Base-by-base conservation (phyloP, 1,140 invertebrate genomes). In the Calephelis nemesis region DNA sequence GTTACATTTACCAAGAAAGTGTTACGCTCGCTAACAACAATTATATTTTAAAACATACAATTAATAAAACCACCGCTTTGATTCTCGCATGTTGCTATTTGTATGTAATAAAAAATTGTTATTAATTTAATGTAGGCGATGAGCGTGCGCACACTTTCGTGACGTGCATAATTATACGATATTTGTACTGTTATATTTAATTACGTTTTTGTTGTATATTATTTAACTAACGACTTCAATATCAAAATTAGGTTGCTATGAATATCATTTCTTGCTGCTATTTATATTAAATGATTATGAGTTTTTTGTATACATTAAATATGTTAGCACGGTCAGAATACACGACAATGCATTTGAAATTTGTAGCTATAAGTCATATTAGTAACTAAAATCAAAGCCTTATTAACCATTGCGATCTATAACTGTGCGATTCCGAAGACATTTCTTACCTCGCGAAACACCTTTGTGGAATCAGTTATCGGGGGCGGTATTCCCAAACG, bases 111-210 rank as follows among this genome's bases (percentile, higher is more conserved):
- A 60, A 60, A 60, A 60, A 40, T 60, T 7, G 49, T 50, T 60
- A 60, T 60, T 60, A 60, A 60, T 60, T 39, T 60, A 60, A 60
- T 60, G 54, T 60, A n/a, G 54, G 12, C 52, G 52, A 58, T 40
- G 42, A 45, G 54, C 54, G 54, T 60, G 54, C 54, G 54, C 54
- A 30, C 54, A 39, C 19, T 60, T 12, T 60, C 54, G 54, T 60
- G 54, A 60, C 54, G 30, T 40, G 12, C 30, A 60, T 60, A 60
- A 60, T 60, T 60, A 60, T 39, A 60, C 30, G 54, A 60, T 60
- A 40, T 60, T 60, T 60, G 54, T 60, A 60, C 54, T 60, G 54
- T 60, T 60, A 60, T 40, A 60, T 60, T 60, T 60, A 60, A 60
- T 60, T 60, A 60, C 54, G 54, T 60, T 60, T 60, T 60, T 60